Evolutionary conservation across 92 coral and sea anemone species (phyloP).

Genomic region (Ricordea florida): DNA sequence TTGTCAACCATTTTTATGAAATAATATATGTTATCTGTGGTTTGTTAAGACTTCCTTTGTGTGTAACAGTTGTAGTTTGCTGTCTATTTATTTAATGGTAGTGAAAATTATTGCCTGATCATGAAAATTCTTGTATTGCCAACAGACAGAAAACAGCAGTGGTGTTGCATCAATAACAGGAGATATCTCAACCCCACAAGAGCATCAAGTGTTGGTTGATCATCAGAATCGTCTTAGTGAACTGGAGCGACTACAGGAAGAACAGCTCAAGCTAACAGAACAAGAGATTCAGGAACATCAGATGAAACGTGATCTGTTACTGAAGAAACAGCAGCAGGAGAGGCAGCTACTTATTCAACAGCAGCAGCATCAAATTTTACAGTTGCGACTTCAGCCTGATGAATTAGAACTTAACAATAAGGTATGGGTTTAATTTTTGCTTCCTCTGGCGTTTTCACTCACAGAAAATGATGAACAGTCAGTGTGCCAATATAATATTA

Average conservation of each 20-base stretch:
- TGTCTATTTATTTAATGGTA: too few species aligned
- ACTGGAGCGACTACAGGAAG: constrained; percentile 81
- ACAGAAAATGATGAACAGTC: too few species aligned
- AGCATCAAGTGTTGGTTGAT: constrained; percentile 60
- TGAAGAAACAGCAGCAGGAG: constrained; percentile 93
- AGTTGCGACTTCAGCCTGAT: constrained; percentile 42
- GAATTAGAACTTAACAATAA: not conserved
- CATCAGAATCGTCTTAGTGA: constrained; percentile 72
- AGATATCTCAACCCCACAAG: constrained; percentile 46
- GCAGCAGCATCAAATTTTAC: constrained; percentile 71
- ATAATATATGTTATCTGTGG: too few species aligned
- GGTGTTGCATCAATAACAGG: constrained; percentile 25
- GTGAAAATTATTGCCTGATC: too few species aligned
- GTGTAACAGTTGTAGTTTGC: too few species aligned
- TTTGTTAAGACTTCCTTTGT: too few species aligned
- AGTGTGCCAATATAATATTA: too few species aligned
- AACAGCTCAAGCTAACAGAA: constrained; percentile 85
- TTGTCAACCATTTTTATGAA: too few species aligned
- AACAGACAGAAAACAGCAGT: constrained; percentile 2
- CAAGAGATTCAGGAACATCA: constrained; percentile 91
- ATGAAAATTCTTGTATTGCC: too few species aligned
- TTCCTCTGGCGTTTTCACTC: too few species aligned
- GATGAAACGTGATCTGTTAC: constrained; percentile 81
- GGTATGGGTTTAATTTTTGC: not conserved
- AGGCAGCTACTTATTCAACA: constrained; percentile 76